phyloP scores from a whole-genome alignment of 2,113 vertebrate species.

The Chlamydotis undulata region DNA sequence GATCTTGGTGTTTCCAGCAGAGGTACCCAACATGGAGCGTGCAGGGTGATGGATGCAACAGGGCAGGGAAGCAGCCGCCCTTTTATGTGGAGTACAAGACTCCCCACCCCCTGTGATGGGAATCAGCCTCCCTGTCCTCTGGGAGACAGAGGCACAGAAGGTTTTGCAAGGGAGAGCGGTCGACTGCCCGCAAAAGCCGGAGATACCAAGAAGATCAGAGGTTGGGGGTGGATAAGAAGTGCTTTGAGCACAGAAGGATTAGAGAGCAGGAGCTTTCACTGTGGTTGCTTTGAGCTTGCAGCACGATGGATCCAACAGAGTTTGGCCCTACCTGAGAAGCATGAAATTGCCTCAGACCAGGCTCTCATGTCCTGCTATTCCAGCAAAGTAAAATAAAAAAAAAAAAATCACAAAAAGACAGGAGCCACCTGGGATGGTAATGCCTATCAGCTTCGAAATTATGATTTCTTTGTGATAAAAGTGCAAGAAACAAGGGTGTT shows the following conservation, averaged over 20 bases:
- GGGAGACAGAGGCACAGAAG: neutral
- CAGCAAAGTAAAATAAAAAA: neutral
- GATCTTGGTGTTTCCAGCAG: neutral
- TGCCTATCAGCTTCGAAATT: constrained; percentile 12
- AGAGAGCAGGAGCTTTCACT: neutral
- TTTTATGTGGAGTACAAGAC: neutral
- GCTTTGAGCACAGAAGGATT: neutral
- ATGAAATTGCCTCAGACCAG: neutral
- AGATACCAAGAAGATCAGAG: neutral
- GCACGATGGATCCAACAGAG: neutral
- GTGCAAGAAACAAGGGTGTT: neutral
- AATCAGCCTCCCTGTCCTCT: neutral
- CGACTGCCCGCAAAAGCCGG: neutral
- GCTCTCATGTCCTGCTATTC: neutral
- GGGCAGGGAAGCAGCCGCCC: fast-evolving
- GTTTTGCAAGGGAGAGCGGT: neutral
- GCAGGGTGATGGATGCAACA: neutral
- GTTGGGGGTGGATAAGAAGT: neutral
- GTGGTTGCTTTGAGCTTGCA: neutral
- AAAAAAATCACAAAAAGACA: neutral
- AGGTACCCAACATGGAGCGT: fast-evolving
- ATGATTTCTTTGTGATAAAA: neutral
- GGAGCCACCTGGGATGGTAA: neutral
- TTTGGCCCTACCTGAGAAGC: neutral
- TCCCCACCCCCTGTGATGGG: fast-evolving